phyloP scores from a whole-genome alignment of 2,113 vertebrate species.

The Callocephalon fimbriatum region DNA sequence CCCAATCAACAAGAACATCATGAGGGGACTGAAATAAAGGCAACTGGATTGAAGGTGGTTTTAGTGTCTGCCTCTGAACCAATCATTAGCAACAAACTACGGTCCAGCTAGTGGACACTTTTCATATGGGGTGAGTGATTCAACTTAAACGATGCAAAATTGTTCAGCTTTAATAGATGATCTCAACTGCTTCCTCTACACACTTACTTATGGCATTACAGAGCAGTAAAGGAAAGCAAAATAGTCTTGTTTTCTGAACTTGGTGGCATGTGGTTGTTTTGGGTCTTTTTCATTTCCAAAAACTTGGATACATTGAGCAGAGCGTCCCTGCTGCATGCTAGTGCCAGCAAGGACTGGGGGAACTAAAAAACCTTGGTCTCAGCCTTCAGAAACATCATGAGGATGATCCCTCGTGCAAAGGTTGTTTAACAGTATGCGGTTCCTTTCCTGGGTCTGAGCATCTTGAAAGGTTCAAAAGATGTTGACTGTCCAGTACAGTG shows the following conservation, averaged over 20 bases:
- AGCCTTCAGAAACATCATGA: neutral
- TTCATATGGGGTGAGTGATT: neutral
- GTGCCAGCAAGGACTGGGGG: neutral
- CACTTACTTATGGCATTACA: neutral
- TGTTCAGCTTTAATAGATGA: neutral
- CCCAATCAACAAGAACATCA: neutral
- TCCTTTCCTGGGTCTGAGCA: neutral
- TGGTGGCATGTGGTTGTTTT: neutral
- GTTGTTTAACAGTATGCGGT: neutral
- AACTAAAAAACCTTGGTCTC: neutral
- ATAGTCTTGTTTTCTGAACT: neutral
- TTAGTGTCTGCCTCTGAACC: neutral
- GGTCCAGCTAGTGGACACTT: neutral
- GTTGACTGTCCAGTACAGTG: fast-evolving
- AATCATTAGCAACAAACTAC: neutral
- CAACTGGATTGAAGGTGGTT: neutral
- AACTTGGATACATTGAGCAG: neutral
- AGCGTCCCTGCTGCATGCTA: neutral
- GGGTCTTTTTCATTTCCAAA: neutral
- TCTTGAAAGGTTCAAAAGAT: neutral
- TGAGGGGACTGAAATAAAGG: neutral
- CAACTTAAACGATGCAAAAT: neutral
- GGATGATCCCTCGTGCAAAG: fast-evolving
- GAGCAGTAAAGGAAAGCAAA: neutral
- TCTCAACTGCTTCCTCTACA: neutral